phyloP scores from a whole-genome alignment of 2,888 invertebrate genomes.

The Margaritifera margaritifera region DNA sequence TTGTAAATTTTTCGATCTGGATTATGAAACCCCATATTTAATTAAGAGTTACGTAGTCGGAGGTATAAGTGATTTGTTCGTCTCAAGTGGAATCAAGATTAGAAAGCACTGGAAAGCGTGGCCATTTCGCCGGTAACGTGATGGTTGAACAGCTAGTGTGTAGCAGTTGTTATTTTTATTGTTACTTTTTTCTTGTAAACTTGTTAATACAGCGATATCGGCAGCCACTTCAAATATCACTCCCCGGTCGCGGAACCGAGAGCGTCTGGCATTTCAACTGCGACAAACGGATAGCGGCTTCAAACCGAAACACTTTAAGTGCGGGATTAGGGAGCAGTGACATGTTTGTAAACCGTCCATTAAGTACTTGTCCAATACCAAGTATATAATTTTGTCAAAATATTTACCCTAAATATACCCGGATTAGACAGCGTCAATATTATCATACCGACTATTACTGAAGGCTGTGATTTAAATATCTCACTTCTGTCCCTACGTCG shows the following conservation, averaged over 20 bases:
- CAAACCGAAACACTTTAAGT: slow-evolving; percentile 37
- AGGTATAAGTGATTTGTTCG: too few relatives aligned
- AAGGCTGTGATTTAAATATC: too few relatives aligned
- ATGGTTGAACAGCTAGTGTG: slow-evolving; percentile 10
- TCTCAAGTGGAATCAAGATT: too few relatives aligned
- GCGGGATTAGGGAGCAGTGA: slow-evolving; percentile 48
- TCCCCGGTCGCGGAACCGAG: slow-evolving; percentile 20
- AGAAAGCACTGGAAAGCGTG: slow-evolving; percentile 24
- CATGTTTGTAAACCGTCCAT: slow-evolving; percentile 56
- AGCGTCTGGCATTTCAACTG: slow-evolving; percentile 31
- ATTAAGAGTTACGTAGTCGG: too few relatives aligned
- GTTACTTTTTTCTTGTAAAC: slow-evolving; percentile 48
- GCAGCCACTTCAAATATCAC: slow-evolving; percentile 27
- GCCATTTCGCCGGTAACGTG: slow-evolving; percentile 24
- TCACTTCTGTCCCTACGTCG: background rate
- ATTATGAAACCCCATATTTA: too few relatives aligned
- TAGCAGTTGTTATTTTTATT: slow-evolving; percentile 33
- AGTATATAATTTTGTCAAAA: slow-evolving; percentile 36
- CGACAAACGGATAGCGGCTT: slow-evolving; percentile 26
- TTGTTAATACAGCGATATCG: slow-evolving; percentile 34
- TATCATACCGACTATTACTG: too few relatives aligned
- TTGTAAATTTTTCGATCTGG: too few relatives aligned
- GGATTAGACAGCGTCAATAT: slow-evolving; percentile 18
- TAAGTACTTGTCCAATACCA: slow-evolving; percentile 38
- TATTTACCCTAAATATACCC: slow-evolving; percentile 24